Base-by-base conservation (phyloP, 92 coral and sea anemone genomes). In the Diadumene lineata region DNA sequence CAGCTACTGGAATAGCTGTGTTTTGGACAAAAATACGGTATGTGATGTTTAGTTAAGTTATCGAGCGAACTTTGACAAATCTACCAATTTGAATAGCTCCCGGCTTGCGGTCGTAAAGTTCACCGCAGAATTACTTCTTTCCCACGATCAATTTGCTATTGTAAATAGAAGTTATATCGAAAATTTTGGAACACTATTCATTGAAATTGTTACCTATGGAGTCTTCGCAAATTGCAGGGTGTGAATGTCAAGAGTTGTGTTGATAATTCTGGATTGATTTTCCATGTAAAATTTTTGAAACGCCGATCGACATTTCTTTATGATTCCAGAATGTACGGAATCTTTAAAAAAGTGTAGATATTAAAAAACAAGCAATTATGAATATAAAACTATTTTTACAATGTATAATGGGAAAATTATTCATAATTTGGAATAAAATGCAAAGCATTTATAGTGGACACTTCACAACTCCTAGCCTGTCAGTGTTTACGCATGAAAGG, bases 71-170 rank as follows among this genome's bases (percentile, higher is more conserved):
- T 58, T 22, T 25, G 15, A 58, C 31, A 58, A 58, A 58, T 58
- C 31, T 4, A 53, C 18, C 24, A 15, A 53, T 53, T 53, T 15
- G 24, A 58, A 58, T 26, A 58, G 64, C 11, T 23, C 31, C 31
- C 64, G 31, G 29, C 64, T 58, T 58, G 64, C 64, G 64, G 64
- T 58, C 64, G 17, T 15, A 58, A 26, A 58, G 64, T 25, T 58
- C 64, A 58, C 64, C 23, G 7, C 11, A 22, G 26, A 32, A 7
- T 58, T 3, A 3, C 2, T 3, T 16, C 19, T 53, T 53, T 53
- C 58, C 58, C 48, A 38, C 48, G 48, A 4, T 38, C 48, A 13
- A 38, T 38, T 13, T 4, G 13, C 48, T 38, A 38, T 38, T 38
- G 13, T 38, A 38, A 38, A 13, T 38, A 13, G 13, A 4, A 4